Base-by-base conservation (phyloP, 2,888 invertebrate species). In the Cotesia congregata region DNA sequence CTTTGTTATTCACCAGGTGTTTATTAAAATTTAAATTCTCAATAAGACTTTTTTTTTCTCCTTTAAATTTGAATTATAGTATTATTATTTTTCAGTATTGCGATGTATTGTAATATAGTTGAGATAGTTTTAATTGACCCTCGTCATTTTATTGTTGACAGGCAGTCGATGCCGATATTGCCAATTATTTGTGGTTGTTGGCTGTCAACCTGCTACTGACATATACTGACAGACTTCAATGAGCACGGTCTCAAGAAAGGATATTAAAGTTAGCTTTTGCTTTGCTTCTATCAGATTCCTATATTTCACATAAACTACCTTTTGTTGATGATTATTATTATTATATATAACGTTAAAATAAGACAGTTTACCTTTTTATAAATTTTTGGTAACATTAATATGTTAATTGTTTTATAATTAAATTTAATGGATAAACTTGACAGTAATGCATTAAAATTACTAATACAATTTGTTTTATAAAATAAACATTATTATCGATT, bases 191-290 rank as follows among this genome's bases (percentile, higher is more conserved):
- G 30, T 50, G 50, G 50, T 50, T 50, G 50, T 50, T 50, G 50
- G 50, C 61, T 67, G 72, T 76, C 50, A 38, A 76, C 61, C 76
- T 76, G 76, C 72, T 72, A 76, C 40, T 62, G 20, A 62, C 76
- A 76, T 68, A 67, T 71, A 30, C 61, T 67, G 61, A 67, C 41
- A 41, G 61, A 39, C 72, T 68, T 73, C 41, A 50, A 50, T 38
- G 65, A 30, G 65, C 38, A 59, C 67, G 64, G 39, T 72, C 40
- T 62, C 39, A 40, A 61, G 64, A 71, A 12, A 75, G 71, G 65
- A 65, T 70, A 41, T 50, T 7, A 30, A 40, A 60, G 50, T 65
- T 75, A 75, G 59, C 61, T 61, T 71, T 60, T 59, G 71, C 60
- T 76, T 1, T 76, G 68, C 72, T 72, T 71, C 60, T 15, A 67